phyloP scores from a whole-genome alignment of 1,140 invertebrate species.

The Cardiocondyla obscurior region DNA sequence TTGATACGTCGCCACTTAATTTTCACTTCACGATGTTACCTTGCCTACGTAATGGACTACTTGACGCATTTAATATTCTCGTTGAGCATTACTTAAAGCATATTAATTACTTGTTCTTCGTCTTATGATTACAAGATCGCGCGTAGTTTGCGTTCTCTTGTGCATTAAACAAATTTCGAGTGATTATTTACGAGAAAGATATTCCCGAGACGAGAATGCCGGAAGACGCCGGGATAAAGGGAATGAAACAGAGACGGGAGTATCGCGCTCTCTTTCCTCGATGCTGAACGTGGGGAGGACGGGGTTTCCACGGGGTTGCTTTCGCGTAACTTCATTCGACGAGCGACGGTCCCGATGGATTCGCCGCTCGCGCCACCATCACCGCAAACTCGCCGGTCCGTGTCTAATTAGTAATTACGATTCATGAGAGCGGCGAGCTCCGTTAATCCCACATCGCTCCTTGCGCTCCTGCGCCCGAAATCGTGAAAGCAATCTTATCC shows the following conservation, averaged over 20 bases:
- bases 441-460: slow-evolving; percentile 37
- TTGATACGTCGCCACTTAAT: not conserved
- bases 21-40: not conserved
- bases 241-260: not conserved
- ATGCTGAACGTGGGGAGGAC: not conserved
- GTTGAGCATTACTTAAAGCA: not conserved
- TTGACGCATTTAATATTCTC: not conserved
- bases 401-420: slow-evolving; percentile 67
- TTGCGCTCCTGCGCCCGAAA: slow-evolving; percentile 32
- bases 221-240: not conserved
- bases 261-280: not conserved
- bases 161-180: not conserved
- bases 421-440: slow-evolving; percentile 53
- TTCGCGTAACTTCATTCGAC: slow-evolving; percentile 43
- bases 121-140: not conserved
- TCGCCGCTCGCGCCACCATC: slow-evolving; percentile 3
- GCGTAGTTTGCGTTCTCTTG: not conserved
- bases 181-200: slow-evolving; percentile 1
- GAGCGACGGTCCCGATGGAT: slow-evolving; percentile 42
- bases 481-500: slow-evolving; percentile 47
- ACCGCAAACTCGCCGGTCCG: slow-evolving; percentile 25
- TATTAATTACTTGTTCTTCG: not conserved
- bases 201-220: not conserved
- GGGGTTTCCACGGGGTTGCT: slow-evolving; percentile 21
- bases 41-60: not conserved